Evolutionary conservation across 1,140 invertebrate species (phyloP), one percentile per base, ranked within the genome.

Genomic region (Drosophila littoralis): DNA sequence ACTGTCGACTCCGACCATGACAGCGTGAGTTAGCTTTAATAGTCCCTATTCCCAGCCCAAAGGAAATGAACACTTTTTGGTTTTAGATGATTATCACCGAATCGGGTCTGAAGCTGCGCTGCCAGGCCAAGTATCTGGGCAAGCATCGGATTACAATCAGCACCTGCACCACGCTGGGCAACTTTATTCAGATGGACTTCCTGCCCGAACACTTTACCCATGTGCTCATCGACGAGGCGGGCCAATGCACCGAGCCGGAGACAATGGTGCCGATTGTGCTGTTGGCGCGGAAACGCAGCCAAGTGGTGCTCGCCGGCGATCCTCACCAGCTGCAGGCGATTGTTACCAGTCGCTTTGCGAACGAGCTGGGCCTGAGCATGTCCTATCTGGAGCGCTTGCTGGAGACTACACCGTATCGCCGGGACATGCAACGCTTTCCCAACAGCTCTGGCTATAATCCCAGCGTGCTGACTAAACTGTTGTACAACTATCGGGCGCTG

Each of bases 251-350:
- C 1, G 98, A 99, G 93, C 96, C 97, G 6, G 98, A 98, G 93
- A 95, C 96, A 40, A 93, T 98, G 93, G 94, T 98, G 77, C 95
- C 97, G 1, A 90, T 98, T 38, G 93, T 93, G 66, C 92, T 94
- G 60, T 79, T 92, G 28, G 77, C 93, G 32, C 93, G 93, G 72
- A 76, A 93, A 12, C 85, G 92, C 74, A 95, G 95, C 2, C 96
- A 96, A 93, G 94, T 97, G 5, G 93, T 98, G 64, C 92, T 99
- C 6, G 97, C 97, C 69, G 98, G 98, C 5, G 98, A 99, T 94
- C 98, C 97, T 9, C 93, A 96, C 90, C 98, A 99, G 92, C 93
- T 99, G 35, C 98, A 97, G 0, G 97, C 98, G 7, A 94, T 98
- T 7, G 92, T 98, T 7, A 92, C 95, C 61, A 97, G 96, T 38